phyloP scores from a whole-genome alignment of 2,113 vertebrate genomes.

The Miniopterus natalensis region DNA sequence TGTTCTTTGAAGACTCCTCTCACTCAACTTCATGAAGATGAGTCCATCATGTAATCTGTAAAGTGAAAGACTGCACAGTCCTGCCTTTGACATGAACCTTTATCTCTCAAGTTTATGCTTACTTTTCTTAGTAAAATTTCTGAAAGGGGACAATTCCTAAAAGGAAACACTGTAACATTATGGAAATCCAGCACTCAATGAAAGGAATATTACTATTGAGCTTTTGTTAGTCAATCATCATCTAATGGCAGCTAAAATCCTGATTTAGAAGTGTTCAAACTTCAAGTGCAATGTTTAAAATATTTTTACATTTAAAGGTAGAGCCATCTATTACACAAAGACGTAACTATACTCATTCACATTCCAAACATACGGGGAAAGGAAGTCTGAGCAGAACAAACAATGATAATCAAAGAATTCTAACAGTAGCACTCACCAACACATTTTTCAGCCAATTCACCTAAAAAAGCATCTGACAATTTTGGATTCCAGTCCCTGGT shows the following conservation, averaged over 20 bases:
- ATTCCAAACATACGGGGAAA: conserved; percentile 67
- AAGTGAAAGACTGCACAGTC: neutral
- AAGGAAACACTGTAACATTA: conserved; percentile 64
- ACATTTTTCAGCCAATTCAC: conserved; percentile 99
- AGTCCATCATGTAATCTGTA: conserved; percentile 18
- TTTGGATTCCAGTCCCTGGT: conserved; percentile 98
- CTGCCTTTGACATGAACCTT: conserved; percentile 55
- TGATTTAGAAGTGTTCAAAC: conserved; percentile 58
- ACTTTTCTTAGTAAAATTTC: conserved; percentile 60
- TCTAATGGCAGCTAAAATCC: conserved; percentile 53
- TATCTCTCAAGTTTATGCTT: conserved; percentile 61
- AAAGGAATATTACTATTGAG: conserved; percentile 55
- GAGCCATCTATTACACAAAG: conserved; percentile 61
- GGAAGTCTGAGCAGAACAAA: conserved; percentile 61
- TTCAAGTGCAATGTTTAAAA: conserved; percentile 64
- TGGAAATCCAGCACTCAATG: conserved; percentile 63
- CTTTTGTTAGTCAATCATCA: conserved; percentile 63
- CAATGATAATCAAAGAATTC: conserved; percentile 32
- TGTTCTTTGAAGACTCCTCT: conserved; percentile 64
- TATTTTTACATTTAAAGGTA: conserved; percentile 69
- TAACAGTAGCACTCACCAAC: conserved; percentile 93
- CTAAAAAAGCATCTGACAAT: conserved; percentile 95
- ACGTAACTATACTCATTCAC: conserved; percentile 64
- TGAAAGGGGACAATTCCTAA: conserved; percentile 54
- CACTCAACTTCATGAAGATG: conserved; percentile 47